Evolutionary conservation across 2,888 invertebrate species (phyloP), one percentile per base, ranked within the genome.

Genomic region (Agapostemon virescens): DNA sequence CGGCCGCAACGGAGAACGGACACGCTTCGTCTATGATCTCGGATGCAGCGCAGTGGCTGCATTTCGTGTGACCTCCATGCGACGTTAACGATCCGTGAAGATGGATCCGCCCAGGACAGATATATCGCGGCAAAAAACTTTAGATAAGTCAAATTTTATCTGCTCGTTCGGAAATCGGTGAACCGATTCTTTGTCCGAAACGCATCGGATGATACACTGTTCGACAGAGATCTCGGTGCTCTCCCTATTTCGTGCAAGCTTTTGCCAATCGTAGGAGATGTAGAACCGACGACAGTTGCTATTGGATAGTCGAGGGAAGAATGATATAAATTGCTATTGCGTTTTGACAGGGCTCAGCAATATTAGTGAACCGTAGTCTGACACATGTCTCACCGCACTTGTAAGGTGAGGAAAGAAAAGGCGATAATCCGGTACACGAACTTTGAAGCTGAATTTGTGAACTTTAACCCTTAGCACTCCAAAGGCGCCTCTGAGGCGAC

Each of bases 1-100:
- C 81, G 87, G 88, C 69, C 77, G 79, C 69, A 69, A 71, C 52
- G 63, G 74, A 84, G 82, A 82, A 84, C 73, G 78, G 64, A 71
- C 77, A 76, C 77, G 71, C 71, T 79, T 78, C 66, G 70, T 78
- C 77, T 74, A 55, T 78, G 74, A 79, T 71, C 69, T 77, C 36
- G 49, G 2, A n/a, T 49, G 9, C 45, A 45, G 20, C 2, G 45
- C 49, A 40, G 40, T 15, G n/a, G 42, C 33, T 61, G 72, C 67
- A 70, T 67, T n/a, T 66, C 40, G 30, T 20, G 30, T 23, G 40
- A 45, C 17, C 63, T 55, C 36, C 71, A 63, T 64, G 72, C 49
- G 45, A 67, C 61, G 63, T 71, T 70, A 77, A 77, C 64, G 70
- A 74, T 13, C 45, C 63, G 20, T 67, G 71, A 73, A 72, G 42